Conservation (phyloP, 2,888 invertebrate genomes). For the Deladenus siricidicola region DNA sequence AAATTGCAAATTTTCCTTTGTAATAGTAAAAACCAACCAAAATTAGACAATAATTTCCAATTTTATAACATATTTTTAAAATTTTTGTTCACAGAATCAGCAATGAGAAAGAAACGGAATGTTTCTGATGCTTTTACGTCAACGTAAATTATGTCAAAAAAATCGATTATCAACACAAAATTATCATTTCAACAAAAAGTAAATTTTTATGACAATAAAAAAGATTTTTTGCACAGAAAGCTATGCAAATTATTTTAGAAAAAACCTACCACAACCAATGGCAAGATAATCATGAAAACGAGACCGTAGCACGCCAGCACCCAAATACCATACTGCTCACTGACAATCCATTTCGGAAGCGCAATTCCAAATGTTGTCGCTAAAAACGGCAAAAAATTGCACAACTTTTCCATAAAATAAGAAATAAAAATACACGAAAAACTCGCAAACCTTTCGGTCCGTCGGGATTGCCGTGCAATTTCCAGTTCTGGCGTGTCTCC, state of each 20-base stretch:
- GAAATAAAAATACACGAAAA: not conserved
- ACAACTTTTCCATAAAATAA: not conserved
- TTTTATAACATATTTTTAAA: not conserved
- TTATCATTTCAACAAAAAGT: too few species aligned
- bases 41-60: slow-evolving; percentile 6
- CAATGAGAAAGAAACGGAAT: too few species aligned
- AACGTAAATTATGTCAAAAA: too few species aligned
- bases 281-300: slow-evolving; percentile 91
- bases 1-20: too few species aligned
- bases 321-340: slow-evolving; percentile 97
- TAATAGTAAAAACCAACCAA: too few species aligned
- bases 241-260: too few species aligned
- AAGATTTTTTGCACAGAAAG: too few species aligned
- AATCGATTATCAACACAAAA: too few species aligned
- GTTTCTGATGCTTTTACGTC: too few species aligned
- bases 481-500: slow-evolving; percentile 92
- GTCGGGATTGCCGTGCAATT: slow-evolving; percentile 98
- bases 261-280: slow-evolving; percentile 61
- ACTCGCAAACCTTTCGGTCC: slow-evolving; percentile 70
- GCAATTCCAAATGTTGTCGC: slow-evolving; percentile 99
- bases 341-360: slow-evolving; percentile 97
- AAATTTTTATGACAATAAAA: too few species aligned
- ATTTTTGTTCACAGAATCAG: not conserved
- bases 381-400: slow-evolving; percentile 50
- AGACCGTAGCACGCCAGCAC: slow-evolving; percentile 83